Base-by-base conservation (phyloP, 2,113 vertebrate genomes). In the Ariopsis seemanni region DNA sequence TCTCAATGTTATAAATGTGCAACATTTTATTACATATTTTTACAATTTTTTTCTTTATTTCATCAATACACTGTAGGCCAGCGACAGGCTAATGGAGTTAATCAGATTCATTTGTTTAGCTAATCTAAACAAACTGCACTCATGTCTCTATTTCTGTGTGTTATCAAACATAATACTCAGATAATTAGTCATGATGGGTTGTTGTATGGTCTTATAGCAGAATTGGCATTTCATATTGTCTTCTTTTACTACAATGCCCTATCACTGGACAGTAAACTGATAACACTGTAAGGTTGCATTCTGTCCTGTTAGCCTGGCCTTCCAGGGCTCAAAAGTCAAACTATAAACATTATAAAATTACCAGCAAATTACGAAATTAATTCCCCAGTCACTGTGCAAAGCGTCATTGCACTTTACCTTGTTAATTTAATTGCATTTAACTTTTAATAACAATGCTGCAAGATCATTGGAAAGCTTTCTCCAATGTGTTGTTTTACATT, bases 401-500 rank as follows among this genome's bases (percentile, higher is more conserved):
- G 58, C 17, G 20, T 85, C n/a, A 85, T 6, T 34, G 17, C 18
- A 1, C 11, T 52, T 60, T 17, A 65, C 7, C 1, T 30, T 85
- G 2, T 62, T 62, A 1, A 2, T 48, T 77, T 63, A 42, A 50
- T 30, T 78, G 2, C 11, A 12, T 30, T 50, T 52, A 85, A n/a
- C 55, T 60, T 60, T 78, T 78, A 53, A 78, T 67, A 80, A 55
- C 27, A 67, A 62, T 63, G 7, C 71, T 60, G 25, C 2, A 53
- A 62, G 15, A 30, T 15, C 42, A 52, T 42, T 65, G 17, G 1
- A 65, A 42, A 85, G 22, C 74, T 65, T 86, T 65, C n/a, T 53
- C 8, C 52, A 65, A 65, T 82, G 14, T 85, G 22, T 60, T 42
- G 20, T 60, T 75, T 85, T 50, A 17, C 34, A 85, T 75, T 74